phyloP scores from a whole-genome alignment of 2,797 vertebrate species.

The Smutsia gigantea region DNA sequence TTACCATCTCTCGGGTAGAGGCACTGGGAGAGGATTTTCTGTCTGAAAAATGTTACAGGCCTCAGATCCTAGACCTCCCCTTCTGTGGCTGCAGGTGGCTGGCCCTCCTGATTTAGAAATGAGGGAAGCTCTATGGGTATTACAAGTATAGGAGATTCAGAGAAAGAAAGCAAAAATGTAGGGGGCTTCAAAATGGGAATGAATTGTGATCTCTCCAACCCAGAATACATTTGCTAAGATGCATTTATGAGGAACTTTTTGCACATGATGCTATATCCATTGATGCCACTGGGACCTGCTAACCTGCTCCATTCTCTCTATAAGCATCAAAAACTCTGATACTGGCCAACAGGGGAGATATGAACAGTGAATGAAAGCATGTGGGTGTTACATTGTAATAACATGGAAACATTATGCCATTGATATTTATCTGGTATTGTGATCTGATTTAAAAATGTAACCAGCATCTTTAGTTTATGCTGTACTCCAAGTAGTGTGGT shows the following conservation, averaged over 20 bases:
- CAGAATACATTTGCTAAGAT: not conserved
- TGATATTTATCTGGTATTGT: not conserved
- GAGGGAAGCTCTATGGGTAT: not conserved
- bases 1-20: slow-evolving; percentile 55
- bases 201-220: not conserved
- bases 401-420: not conserved
- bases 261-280: accelerated
- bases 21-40: slow-evolving; percentile 19
- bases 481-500: not conserved
- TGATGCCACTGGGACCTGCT: not conserved
- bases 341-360: not conserved
- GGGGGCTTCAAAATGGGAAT: not conserved
- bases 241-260: not conserved
- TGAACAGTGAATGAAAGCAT: not conserved
- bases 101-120: slow-evolving; percentile 22
- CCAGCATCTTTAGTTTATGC: not conserved
- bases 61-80: not conserved
- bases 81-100: not conserved
- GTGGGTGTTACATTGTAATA: not conserved
- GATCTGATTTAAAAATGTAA: not conserved
- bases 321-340: not conserved
- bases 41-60: slow-evolving; percentile 30
- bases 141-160: not conserved
- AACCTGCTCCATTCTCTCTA: not conserved
- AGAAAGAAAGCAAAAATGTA: not conserved